These are phyloP conservation scores for Cyanocitta stelleri DNA, from an alignment of 2,113 vertebrate genomes.

Conservation along the genomic window DNA sequence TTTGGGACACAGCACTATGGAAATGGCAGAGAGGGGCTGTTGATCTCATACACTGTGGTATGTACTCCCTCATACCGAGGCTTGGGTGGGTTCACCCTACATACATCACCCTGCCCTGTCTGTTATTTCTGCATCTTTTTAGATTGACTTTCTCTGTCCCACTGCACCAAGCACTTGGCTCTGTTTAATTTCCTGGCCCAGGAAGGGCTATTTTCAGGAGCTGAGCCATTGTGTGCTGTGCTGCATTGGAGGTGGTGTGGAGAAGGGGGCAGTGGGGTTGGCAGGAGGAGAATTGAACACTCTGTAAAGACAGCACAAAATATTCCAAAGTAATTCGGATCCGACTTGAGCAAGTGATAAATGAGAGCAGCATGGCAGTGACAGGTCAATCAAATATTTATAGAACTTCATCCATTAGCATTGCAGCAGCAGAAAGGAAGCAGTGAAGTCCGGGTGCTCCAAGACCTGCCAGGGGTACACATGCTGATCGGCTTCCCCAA, in stretches of 20 bases:
- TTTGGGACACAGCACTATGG: slow-evolving; percentile 22
- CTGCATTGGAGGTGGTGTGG: rapidly evolving
- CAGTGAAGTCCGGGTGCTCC: neutral
- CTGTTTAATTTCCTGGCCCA: neutral
- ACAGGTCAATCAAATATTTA: slow-evolving; percentile 71
- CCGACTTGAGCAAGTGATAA: slow-evolving; percentile 44
- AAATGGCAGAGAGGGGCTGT: neutral
- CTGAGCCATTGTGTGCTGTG: neutral
- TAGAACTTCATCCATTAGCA: slow-evolving; percentile 47
- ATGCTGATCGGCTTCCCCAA: neutral
- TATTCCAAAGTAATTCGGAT: slow-evolving; percentile 17
- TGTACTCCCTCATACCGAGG: neutral
- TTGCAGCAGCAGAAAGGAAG: slow-evolving; percentile 23
- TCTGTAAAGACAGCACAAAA: neutral
- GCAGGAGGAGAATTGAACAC: neutral
- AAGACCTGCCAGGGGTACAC: neutral
- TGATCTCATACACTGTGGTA: neutral
- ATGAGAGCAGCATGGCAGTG: slow-evolving; percentile 57
- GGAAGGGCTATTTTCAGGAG: neutral
- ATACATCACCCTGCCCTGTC: neutral
- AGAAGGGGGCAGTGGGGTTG: neutral
- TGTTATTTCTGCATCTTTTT: neutral
- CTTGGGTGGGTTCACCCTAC: neutral
- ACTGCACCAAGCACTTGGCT: neutral
- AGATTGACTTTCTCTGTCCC: neutral